Percentiles rank a stretch among this genome's conserved stretches.
phyloP scores from a whole-genome alignment of 1,140 invertebrate genomes.

The Drosophila busckii region DNA sequence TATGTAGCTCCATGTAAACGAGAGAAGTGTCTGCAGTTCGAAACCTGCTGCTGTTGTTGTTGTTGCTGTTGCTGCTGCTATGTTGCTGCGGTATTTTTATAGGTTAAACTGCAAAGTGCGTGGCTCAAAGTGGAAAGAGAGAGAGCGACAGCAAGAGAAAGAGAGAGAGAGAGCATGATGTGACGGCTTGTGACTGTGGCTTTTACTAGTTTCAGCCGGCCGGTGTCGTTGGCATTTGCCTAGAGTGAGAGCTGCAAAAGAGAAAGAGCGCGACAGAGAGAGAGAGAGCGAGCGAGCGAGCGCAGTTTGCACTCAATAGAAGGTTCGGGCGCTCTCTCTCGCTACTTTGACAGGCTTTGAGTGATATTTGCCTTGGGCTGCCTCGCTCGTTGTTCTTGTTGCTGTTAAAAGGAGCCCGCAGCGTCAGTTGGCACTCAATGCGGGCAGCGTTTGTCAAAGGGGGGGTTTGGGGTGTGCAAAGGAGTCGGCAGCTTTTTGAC shows the following conservation, averaged over 20 bases:
- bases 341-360: conserved; percentile 11
- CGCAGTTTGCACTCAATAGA: conserved; percentile 21
- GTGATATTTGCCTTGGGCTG: conserved; percentile 34
- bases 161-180: conserved; percentile 3
- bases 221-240: conserved; percentile 63
- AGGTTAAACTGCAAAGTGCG: conserved; percentile 69
- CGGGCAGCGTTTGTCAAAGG: background rate
- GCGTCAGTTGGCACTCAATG: conserved; percentile 28
- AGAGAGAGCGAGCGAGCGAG: background rate
- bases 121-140: conserved; percentile 12
- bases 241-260: background rate
- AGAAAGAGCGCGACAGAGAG: conserved; percentile 10
- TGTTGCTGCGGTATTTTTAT: conserved; percentile 71
- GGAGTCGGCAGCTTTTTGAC: conserved; percentile 16
- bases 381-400: conserved; percentile 27
- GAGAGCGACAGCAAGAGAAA: background rate
- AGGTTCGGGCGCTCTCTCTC: background rate
- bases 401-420: conserved; percentile 17
- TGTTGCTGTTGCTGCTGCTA: conserved; percentile 51
- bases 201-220: conserved; percentile 72
- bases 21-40: conserved; percentile 8
- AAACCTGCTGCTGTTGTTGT: conserved; percentile 22
- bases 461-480: background rate
- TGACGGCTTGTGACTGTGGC: conserved; percentile 18
- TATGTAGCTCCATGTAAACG: conserved; percentile 28